phyloP scores from a whole-genome alignment of 2,797 vertebrate species.

The Podarcis lilfordi region DNA sequence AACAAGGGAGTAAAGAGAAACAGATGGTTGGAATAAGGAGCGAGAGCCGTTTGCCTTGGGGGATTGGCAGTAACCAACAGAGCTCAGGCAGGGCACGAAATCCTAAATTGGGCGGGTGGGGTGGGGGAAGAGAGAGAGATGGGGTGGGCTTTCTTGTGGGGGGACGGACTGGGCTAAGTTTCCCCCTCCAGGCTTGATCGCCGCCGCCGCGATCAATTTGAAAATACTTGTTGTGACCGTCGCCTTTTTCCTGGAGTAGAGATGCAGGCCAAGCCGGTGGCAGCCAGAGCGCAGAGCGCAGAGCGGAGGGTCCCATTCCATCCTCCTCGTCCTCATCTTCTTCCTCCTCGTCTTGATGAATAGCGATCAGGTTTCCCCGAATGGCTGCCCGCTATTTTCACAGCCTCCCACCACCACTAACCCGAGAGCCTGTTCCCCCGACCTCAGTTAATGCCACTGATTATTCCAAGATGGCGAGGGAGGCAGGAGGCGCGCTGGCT shows the following conservation, averaged over 20 bases:
- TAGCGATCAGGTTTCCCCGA: slow-evolving; percentile 90
- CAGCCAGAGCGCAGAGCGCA: slow-evolving; percentile 72
- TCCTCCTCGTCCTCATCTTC: not conserved
- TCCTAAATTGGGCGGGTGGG: slow-evolving; percentile 17
- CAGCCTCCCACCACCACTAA: slow-evolving; percentile 90
- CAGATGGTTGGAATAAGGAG: slow-evolving; percentile 71
- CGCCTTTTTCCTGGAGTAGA: slow-evolving; percentile 86
- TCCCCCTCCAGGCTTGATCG: slow-evolving; percentile 70
- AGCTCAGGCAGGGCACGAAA: slow-evolving; percentile 49
- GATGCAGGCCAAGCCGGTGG: slow-evolving; percentile 70
- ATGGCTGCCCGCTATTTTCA: slow-evolving; percentile 91
- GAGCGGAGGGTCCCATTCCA: slow-evolving; percentile 48
- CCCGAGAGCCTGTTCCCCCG: slow-evolving; percentile 85
- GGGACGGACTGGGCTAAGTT: not conserved
- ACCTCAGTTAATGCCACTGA: slow-evolving; percentile 92
- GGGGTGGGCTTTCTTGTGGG: not conserved
- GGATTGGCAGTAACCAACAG: slow-evolving; percentile 61
- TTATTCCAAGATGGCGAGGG: slow-evolving; percentile 91
- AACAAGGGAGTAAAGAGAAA: slow-evolving; percentile 57
- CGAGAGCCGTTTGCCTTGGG: slow-evolving; percentile 58
- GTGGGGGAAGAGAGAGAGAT: not conserved
- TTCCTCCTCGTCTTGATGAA: slow-evolving; percentile 83
- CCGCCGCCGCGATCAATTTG: slow-evolving; percentile 78
- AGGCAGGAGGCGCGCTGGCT: slow-evolving; percentile 66
- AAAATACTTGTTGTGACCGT: slow-evolving; percentile 92